These are phyloP conservation scores for Trichogramma evanescens DNA, from an alignment of 2,888 invertebrate genomes.

Conservation along the genomic window DNA sequence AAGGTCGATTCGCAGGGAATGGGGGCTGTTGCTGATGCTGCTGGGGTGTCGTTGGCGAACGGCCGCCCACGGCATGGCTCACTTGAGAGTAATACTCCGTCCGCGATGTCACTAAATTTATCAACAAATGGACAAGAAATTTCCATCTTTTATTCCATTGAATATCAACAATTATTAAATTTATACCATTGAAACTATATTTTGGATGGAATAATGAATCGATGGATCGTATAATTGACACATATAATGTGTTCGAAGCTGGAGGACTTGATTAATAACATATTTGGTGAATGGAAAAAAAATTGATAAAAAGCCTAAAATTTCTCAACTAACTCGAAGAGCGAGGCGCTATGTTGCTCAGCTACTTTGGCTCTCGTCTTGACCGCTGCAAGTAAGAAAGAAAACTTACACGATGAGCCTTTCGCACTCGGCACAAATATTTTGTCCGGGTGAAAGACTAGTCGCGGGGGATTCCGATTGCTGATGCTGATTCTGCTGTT, in stretches of 20 bases:
- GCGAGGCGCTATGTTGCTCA: constrained; percentile 6
- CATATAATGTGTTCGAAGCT: background rate
- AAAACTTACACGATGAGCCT: constrained; percentile 91
- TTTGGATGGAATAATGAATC: too few species aligned
- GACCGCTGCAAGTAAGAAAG: constrained; percentile 1
- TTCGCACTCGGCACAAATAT: constrained; percentile 95
- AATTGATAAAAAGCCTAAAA: too few species aligned
- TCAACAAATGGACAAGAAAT: too few species aligned
- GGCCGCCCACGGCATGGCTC: constrained; percentile 67
- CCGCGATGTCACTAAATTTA: constrained; percentile 40
- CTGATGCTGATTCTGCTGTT: constrained; percentile 16
- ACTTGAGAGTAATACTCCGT: constrained; percentile 66
- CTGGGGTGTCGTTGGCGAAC: constrained; percentile 47
- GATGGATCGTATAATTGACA: background rate
- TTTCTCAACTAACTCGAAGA: too few species aligned
- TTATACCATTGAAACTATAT: too few species aligned
- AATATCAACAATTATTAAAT: too few species aligned
- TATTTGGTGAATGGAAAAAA: too few species aligned
- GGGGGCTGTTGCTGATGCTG: background rate
- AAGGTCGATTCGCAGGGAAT: constrained; percentile 27
- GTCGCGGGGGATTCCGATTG: constrained; percentile 52
- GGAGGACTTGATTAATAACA: too few species aligned
- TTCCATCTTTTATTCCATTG: too few species aligned
- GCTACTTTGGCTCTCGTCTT: background rate
- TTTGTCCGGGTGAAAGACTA: constrained; percentile 78